phyloP scores from a whole-genome alignment of 1,140 invertebrate genomes.

The Scylla paramamosain region DNA sequence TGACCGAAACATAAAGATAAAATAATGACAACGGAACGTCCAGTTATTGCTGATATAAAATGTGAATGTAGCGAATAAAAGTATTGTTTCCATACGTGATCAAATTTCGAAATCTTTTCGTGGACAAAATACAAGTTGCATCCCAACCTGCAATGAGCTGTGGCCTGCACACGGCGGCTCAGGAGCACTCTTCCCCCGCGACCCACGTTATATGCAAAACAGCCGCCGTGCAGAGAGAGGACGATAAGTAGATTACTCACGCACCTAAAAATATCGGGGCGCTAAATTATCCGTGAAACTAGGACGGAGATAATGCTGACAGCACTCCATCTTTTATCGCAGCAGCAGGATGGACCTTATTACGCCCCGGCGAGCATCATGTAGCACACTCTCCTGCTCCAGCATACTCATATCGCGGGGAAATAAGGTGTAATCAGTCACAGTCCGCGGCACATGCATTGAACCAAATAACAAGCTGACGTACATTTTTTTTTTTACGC shows the following conservation, averaged over 20 bases:
- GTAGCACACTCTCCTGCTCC: no score
- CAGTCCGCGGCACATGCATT: no score
- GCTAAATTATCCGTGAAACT: constrained; percentile 13
- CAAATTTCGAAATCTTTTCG: not conserved
- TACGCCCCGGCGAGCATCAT: no score
- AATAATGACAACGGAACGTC: no score
- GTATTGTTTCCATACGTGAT: not conserved
- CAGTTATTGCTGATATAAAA: no score
- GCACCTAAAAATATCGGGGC: not conserved
- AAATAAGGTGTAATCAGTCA: no score
- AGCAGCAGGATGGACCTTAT: no score
- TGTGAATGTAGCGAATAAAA: not conserved
- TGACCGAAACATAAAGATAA: no score
- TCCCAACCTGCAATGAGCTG: not conserved
- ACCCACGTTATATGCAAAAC: not conserved
- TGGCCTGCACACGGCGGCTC: not conserved
- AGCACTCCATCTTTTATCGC: not conserved
- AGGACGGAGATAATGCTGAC: constrained; percentile 11
- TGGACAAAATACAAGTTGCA: not conserved
- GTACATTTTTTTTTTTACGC: no score
- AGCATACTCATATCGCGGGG: no score
- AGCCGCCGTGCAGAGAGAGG: not conserved
- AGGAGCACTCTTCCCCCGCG: not conserved
- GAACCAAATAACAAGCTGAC: no score
- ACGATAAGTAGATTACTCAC: constrained; percentile 13